These are phyloP conservation scores for Periophthalmodon schlosseri DNA, from an alignment of 2,113 vertebrate genomes.

Conservation along the genomic window DNA sequence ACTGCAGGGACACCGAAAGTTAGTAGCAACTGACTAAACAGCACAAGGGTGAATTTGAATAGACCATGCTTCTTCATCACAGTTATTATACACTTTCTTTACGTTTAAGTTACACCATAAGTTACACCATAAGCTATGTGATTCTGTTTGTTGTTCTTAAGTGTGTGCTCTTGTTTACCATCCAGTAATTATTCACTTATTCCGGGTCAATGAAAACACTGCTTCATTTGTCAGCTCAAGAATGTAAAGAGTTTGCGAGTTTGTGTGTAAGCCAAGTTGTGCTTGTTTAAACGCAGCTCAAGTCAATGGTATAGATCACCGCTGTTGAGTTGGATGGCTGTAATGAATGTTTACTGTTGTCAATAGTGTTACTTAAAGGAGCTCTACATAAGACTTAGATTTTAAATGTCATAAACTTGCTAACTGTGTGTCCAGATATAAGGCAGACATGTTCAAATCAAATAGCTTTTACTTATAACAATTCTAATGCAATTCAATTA, in stretches of 20 bases:
- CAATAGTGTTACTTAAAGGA: neutral
- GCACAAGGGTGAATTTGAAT: neutral
- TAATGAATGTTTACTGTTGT: constrained; percentile 1
- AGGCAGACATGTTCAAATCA: too few relatives aligned
- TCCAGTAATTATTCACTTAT: neutral
- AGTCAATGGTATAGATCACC: neutral
- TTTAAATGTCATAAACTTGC: too few relatives aligned
- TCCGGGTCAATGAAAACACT: neutral
- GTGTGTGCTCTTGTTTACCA: neutral
- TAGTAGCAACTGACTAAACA: neutral
- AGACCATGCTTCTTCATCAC: neutral
- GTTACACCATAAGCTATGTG: neutral
- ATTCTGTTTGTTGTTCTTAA: neutral
- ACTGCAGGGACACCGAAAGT: neutral
- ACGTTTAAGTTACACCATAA: neutral
- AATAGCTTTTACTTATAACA: too few relatives aligned
- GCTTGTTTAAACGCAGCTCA: neutral
- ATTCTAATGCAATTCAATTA: too few relatives aligned
- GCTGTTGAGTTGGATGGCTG: neutral
- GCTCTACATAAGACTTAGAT: too few relatives aligned
- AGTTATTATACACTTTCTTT: neutral
- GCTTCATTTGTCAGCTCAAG: neutral
- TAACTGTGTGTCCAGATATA: too few relatives aligned
- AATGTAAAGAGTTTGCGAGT: neutral
- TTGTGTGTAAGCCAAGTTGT: neutral